These are phyloP conservation scores for Drosophila parabipectinata DNA, from an alignment of 1,140 invertebrate genomes.

Conservation along the genomic window DNA sequence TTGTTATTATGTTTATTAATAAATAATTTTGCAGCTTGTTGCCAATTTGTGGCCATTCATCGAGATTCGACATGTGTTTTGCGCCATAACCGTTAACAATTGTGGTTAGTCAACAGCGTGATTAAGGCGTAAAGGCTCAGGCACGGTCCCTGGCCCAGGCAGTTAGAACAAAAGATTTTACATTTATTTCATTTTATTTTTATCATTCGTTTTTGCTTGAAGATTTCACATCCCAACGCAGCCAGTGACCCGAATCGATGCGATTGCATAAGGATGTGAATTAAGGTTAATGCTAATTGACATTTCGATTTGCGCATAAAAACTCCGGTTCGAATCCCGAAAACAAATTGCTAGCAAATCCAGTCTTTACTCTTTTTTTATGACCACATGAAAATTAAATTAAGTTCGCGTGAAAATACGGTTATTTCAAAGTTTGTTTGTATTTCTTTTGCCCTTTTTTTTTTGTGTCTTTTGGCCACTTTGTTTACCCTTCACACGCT, in stretches of 20 bases:
- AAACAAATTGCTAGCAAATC: slow-evolving; percentile 39
- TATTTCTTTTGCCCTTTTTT: slow-evolving; percentile 12
- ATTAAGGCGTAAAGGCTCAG: neutral
- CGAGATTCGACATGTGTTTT: slow-evolving; percentile 35
- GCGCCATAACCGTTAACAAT: slow-evolving; percentile 43
- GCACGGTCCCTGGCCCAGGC: neutral
- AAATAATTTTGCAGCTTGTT: slow-evolving; percentile 62
- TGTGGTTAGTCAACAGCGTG: slow-evolving; percentile 35
- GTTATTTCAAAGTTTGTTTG: slow-evolving; percentile 48
- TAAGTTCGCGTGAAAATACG: slow-evolving; percentile 67
- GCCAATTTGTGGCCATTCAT: slow-evolving; percentile 64
- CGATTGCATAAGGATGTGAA: slow-evolving; percentile 44
- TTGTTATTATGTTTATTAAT: slow-evolving; percentile 73
- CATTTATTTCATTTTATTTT: neutral
- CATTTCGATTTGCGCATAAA: slow-evolving; percentile 54
- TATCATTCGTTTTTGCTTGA: neutral
- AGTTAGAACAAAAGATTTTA: neutral
- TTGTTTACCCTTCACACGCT: slow-evolving; percentile 72
- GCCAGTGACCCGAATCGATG: slow-evolving; percentile 37
- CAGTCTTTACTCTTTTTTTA: slow-evolving; percentile 37
- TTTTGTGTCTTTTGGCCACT: slow-evolving; percentile 1
- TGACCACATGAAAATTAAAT: slow-evolving; percentile 70
- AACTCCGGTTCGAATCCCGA: slow-evolving; percentile 33
- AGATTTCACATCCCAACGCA: slow-evolving; percentile 20
- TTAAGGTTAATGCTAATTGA: slow-evolving; percentile 60